phyloP scores from a whole-genome alignment of 2,113 vertebrate genomes.

The Furnarius figulus region DNA sequence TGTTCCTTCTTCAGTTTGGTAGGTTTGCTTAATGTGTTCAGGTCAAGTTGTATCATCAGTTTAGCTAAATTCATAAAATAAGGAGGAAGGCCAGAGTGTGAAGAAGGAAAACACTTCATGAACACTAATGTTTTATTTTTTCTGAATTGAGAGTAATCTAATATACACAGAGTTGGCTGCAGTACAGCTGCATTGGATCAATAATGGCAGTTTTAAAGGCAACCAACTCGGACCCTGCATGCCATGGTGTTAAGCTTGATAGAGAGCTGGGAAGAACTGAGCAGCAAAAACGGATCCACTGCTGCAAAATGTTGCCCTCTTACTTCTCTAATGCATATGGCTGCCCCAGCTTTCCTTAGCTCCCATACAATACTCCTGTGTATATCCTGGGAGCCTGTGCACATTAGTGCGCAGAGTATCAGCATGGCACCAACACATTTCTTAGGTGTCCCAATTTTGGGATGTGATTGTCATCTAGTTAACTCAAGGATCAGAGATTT shows the following conservation, averaged over 20 bases:
- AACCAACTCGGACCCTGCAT: neutral
- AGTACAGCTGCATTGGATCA: neutral
- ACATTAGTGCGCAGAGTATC: neutral
- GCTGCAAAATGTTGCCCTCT: neutral
- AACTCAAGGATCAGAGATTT: neutral
- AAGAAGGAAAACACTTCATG: neutral
- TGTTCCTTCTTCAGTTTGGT: neutral
- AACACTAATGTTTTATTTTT: neutral
- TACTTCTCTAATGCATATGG: neutral
- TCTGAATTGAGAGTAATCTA: neutral
- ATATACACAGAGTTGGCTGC: neutral
- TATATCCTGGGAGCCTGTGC: neutral
- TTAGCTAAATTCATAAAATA: neutral
- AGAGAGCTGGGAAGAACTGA: neutral
- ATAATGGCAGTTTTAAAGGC: neutral
- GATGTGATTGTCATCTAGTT: neutral
- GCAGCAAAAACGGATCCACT: neutral
- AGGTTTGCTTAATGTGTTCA: neutral
- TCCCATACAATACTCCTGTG: neutral
- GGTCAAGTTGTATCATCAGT: neutral
- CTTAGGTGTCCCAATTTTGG: neutral
- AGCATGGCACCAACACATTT: neutral
- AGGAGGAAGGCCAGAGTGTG: neutral
- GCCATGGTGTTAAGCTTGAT: neutral
- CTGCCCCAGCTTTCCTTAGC: neutral